phyloP scores from a whole-genome alignment of 2,797 vertebrate genomes.

The Luscinia megarhynchos region DNA sequence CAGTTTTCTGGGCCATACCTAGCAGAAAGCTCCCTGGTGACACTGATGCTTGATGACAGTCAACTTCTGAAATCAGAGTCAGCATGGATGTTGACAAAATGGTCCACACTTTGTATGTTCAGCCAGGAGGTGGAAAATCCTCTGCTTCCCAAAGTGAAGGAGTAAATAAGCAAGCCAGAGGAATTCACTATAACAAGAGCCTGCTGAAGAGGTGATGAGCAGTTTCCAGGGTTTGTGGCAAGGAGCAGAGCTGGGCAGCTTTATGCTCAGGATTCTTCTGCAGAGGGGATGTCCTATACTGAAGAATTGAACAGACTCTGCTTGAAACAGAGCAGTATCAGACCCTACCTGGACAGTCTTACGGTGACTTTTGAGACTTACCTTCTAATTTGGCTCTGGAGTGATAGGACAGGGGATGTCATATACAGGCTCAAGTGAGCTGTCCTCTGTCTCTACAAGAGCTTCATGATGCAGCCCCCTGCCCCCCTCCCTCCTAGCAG shows the following conservation, averaged over 20 bases:
- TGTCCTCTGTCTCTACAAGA: not conserved
- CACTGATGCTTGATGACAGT: constrained; percentile 60
- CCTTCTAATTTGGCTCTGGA: not conserved
- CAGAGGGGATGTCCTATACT: not conserved
- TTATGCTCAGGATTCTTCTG: not conserved
- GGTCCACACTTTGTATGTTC: not conserved
- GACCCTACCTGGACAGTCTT: not conserved
- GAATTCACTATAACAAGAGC: not conserved
- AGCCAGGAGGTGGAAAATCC: not conserved
- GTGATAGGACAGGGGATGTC: not conserved
- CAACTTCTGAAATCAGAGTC: constrained; percentile 45
- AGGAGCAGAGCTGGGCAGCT: not conserved
- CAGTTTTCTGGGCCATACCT: constrained; percentile 44
- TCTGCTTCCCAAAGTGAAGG: not conserved
- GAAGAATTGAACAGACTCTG: not conserved
- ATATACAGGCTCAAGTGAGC: not conserved
- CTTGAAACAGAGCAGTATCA: not conserved
- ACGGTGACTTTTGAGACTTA: not conserved
- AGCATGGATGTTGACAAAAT: constrained; percentile 39
- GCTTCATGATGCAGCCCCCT: not conserved
- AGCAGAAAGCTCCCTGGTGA: constrained; percentile 35
- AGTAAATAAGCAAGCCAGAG: not conserved
- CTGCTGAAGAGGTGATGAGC: not conserved
- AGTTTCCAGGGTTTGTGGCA: not conserved
- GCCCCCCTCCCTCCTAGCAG: not conserved